Percentiles rank a stretch among this genome's conserved stretches.
These are phyloP conservation scores for Drosophila ochracea DNA, from an alignment of 2,888 invertebrate genomes.

Conservation along the genomic window DNA sequence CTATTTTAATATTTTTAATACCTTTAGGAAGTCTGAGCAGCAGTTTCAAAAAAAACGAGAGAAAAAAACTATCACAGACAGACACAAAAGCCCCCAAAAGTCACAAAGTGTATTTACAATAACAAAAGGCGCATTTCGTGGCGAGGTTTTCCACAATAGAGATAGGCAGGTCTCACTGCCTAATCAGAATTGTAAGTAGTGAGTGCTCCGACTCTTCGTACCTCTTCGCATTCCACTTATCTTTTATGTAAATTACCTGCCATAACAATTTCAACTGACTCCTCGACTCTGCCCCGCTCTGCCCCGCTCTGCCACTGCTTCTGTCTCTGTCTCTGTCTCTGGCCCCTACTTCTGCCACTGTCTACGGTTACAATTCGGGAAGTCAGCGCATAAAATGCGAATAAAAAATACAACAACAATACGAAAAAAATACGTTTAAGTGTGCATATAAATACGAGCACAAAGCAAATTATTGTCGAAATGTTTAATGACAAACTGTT, in stretches of 20 bases:
- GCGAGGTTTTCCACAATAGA: slow-evolving; percentile 68
- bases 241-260: slow-evolving; percentile 78
- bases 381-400: slow-evolving; percentile 50
- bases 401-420: slow-evolving; percentile 40
- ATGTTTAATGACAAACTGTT: slow-evolving; percentile 85
- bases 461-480: slow-evolving; percentile 84
- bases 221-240: slow-evolving; percentile 65
- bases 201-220: slow-evolving; percentile 50
- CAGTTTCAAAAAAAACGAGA: slow-evolving; percentile 32
- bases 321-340: slow-evolving; percentile 1
- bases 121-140: slow-evolving; percentile 70
- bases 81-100: slow-evolving; percentile 39
- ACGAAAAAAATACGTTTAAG: slow-evolving; percentile 21
- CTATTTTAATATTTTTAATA: slow-evolving; percentile 68
- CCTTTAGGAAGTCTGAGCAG: slow-evolving; percentile 79
- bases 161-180: slow-evolving; percentile 68
- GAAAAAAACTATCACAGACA: slow-evolving; percentile 27
- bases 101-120: slow-evolving; percentile 65
- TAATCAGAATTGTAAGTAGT: slow-evolving; percentile 79
- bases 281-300: neutral
- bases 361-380: slow-evolving; percentile 71
- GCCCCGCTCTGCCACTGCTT: slow-evolving; percentile 6
- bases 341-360: slow-evolving; percentile 16
- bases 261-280: slow-evolving; percentile 66
- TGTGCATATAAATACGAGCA: slow-evolving; percentile 60